Evolutionary conservation across 2,113 vertebrate genomes (phyloP).

Genomic region (Picathartes gymnocephalus): DNA sequence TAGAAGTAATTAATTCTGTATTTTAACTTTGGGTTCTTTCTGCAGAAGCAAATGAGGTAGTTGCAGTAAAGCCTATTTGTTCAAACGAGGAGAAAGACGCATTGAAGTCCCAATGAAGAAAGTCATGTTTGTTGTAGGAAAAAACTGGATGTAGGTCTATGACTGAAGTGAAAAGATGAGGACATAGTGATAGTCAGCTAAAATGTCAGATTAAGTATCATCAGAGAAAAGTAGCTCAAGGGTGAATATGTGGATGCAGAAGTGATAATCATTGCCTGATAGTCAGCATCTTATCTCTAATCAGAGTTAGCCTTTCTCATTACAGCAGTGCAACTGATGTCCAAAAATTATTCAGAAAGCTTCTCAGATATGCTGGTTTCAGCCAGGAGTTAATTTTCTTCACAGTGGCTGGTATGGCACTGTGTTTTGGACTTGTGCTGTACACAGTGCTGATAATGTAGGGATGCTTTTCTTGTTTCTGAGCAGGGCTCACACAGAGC

Average conservation of each 20-base stretch:
- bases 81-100: not conserved
- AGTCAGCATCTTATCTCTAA: not conserved
- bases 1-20: not conserved
- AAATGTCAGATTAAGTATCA: constrained; percentile 14
- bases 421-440: not conserved
- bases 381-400: not conserved
- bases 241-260: not conserved
- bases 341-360: not conserved
- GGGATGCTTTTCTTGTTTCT: not conserved
- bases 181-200: not conserved
- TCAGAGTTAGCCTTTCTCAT: constrained; percentile 9
- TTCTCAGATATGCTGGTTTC: not conserved
- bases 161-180: not conserved
- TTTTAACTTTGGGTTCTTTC: not conserved
- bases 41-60: not conserved
- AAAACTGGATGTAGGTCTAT: not conserved
- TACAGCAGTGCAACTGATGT: not conserved
- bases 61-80: not conserved
- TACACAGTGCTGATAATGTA: not conserved
- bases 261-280: not conserved
- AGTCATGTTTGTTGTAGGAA: not conserved
- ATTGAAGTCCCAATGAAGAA: not conserved
- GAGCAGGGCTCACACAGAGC: not conserved
- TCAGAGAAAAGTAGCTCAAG: not conserved
- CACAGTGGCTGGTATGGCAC: not conserved